Conservation (phyloP, 30 jellyfish, hydroid and myxozoan genomes). For the Hydractinia echinata region DNA sequence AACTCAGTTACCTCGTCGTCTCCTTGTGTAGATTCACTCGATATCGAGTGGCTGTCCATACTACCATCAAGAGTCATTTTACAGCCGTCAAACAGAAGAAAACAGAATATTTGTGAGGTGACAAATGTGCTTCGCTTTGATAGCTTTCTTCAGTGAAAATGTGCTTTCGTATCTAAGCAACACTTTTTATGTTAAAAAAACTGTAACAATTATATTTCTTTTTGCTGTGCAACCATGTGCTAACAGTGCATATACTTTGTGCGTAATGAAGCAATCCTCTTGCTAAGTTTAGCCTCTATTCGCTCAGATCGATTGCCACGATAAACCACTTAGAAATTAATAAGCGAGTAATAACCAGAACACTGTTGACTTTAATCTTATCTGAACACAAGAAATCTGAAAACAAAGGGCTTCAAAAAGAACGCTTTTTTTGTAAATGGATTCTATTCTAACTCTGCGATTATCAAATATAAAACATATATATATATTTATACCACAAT, state of each 20-base stretch:
- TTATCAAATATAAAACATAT: no score
- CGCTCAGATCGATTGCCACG: conserved; percentile 13
- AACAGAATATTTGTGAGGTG: no score
- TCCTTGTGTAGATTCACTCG: conserved; percentile 34
- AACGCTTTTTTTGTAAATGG: background rate
- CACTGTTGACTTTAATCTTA: conserved; percentile 15
- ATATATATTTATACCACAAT: no score
- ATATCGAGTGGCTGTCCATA: conserved; percentile 32
- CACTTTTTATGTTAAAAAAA: background rate
- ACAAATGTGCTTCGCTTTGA: background rate
- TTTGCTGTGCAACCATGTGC: no score
- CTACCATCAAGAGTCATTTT: conserved; percentile 29
- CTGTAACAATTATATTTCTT: background rate
- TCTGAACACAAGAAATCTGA: background rate
- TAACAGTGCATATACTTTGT: no score
- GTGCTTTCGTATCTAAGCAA: conserved; percentile 13
- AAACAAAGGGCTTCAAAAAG: background rate
- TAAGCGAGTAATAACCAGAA: background rate
- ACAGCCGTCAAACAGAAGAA: no score
- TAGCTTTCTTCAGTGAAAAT: conserved; percentile 3
- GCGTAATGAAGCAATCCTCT: no score
- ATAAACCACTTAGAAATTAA: conserved; percentile 18
- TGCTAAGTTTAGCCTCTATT: no score
- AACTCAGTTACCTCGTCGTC: conserved; percentile 17
- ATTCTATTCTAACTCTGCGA: no score